Conservation (phyloP, 2,888 invertebrate genomes). For the Rhingia campestris region DNA sequence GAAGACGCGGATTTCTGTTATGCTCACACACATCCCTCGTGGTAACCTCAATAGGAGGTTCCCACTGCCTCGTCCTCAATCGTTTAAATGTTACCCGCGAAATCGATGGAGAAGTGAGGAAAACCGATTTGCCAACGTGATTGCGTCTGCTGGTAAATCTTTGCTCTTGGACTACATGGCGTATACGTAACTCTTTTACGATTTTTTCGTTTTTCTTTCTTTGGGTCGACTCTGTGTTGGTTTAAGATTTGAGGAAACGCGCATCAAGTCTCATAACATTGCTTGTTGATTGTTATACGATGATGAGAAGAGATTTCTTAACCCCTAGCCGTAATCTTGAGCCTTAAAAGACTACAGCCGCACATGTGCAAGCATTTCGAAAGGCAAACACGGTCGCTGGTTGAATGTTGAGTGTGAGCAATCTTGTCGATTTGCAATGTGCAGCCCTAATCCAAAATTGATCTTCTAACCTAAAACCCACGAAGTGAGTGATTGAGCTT, state of each 20-base stretch:
- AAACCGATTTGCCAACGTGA: slow-evolving; percentile 45
- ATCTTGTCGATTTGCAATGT: background rate
- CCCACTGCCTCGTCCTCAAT: slow-evolving; percentile 36
- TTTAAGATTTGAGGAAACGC: slow-evolving; percentile 54
- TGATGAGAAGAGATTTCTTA: slow-evolving; percentile 31
- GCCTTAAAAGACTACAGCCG: slow-evolving; percentile 22
- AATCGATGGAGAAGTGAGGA: slow-evolving; percentile 26
- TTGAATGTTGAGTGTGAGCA: background rate
- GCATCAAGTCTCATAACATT: slow-evolving; percentile 48
- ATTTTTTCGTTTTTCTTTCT: slow-evolving; percentile 24
- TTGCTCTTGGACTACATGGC: slow-evolving; percentile 61
- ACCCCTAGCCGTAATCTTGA: slow-evolving; percentile 62
- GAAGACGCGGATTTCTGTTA: too few relatives aligned
- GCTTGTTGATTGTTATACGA: slow-evolving; percentile 12
- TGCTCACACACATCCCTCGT: background rate
- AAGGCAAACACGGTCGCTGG: slow-evolving; percentile 21
- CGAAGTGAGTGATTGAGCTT: slow-evolving; percentile 1
- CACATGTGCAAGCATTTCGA: slow-evolving; percentile 39
- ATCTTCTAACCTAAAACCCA: background rate
- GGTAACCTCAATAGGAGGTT: slow-evolving; percentile 1
- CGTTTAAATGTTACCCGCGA: slow-evolving; percentile 20
- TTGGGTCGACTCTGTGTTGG: slow-evolving; percentile 35
- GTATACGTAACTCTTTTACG: slow-evolving; percentile 49
- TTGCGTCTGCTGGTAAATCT: slow-evolving; percentile 44
- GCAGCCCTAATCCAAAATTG: background rate